These are phyloP conservation scores for Temnothorax curvispinosus DNA, from an alignment of 1,140 invertebrate genomes.

Conservation along the genomic window DNA sequence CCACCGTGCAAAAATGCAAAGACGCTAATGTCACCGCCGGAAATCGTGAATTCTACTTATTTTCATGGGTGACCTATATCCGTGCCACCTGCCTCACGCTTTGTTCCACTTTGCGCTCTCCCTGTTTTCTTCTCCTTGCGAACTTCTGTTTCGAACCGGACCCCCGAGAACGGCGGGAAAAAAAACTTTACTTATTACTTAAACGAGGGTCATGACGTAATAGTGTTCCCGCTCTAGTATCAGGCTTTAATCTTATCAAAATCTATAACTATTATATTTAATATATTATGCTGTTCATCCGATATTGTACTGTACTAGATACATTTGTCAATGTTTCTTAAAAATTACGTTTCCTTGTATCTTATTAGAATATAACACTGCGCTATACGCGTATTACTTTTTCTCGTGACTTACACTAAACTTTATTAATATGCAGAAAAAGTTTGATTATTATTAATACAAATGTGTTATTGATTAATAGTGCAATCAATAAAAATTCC, in stretches of 20 bases:
- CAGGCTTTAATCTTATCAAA: not conserved
- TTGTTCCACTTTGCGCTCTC: not conserved
- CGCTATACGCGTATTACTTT: not conserved
- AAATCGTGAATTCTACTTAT: conserved; percentile 53
- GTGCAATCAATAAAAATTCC: not conserved
- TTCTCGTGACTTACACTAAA: not conserved
- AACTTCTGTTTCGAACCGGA: not conserved
- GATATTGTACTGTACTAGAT: not conserved
- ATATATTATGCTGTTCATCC: not conserved
- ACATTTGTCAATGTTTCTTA: not conserved
- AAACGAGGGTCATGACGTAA: not conserved
- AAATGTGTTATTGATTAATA: not conserved
- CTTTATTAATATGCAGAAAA: not conserved
- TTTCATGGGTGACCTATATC: conserved; percentile 58
- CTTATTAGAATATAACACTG: not conserved
- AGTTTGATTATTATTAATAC: not conserved
- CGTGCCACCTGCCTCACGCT: not conserved
- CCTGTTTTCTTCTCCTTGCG: not conserved
- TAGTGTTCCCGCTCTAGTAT: not conserved
- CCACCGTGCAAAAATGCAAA: conserved; percentile 44
- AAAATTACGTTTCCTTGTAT: not conserved
- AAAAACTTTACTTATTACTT: conserved; percentile 30
- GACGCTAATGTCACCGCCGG: conserved; percentile 45
- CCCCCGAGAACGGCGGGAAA: not conserved
- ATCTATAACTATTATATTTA: not conserved